Conservation (phyloP, 2,888 invertebrate genomes). For the Drosophila helvetica region DNA sequence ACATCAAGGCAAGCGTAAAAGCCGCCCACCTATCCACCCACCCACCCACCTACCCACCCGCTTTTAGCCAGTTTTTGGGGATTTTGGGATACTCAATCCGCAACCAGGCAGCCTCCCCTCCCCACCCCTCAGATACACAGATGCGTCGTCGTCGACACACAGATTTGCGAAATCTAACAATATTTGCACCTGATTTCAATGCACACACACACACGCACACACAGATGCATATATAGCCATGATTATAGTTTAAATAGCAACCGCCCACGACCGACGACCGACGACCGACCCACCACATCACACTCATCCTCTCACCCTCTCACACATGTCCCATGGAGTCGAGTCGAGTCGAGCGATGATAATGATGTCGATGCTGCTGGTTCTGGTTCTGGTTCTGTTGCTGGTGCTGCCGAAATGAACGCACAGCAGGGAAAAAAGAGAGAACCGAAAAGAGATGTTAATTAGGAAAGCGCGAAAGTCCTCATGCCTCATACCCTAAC, state of each 20-base stretch:
- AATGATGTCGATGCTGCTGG: conserved; percentile 38
- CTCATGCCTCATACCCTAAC: conserved; percentile 22
- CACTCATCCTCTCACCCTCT: conserved; percentile 4
- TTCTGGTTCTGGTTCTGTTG: conserved; percentile 7
- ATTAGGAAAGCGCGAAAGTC: conserved; percentile 19
- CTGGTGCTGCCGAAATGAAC: conserved; percentile 34
- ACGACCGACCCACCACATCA: conserved; percentile 14
- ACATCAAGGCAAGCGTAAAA: conserved; percentile 45
- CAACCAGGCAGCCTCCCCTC: background rate
- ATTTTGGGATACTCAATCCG: conserved; percentile 25
- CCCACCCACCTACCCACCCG: background rate
- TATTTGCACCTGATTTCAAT: conserved; percentile 75
- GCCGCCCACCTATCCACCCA: background rate
- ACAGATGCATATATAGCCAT: conserved; percentile 13
- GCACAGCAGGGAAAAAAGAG: conserved; percentile 20
- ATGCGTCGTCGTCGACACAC: conserved; percentile 35
- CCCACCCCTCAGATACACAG: conserved; percentile 14
- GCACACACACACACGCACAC: conserved; percentile 18
- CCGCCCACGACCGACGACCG: conserved; percentile 4
- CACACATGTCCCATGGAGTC: conserved; percentile 39
- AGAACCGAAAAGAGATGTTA: conserved; percentile 20
- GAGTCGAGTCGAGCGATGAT: conserved; percentile 30
- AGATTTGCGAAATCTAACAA: conserved; percentile 60
- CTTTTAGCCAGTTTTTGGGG: conserved; percentile 16
- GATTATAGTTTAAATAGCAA: conserved; percentile 53